phyloP scores from a whole-genome alignment of 2,888 invertebrate species.

The Ophion obscuratus region DNA sequence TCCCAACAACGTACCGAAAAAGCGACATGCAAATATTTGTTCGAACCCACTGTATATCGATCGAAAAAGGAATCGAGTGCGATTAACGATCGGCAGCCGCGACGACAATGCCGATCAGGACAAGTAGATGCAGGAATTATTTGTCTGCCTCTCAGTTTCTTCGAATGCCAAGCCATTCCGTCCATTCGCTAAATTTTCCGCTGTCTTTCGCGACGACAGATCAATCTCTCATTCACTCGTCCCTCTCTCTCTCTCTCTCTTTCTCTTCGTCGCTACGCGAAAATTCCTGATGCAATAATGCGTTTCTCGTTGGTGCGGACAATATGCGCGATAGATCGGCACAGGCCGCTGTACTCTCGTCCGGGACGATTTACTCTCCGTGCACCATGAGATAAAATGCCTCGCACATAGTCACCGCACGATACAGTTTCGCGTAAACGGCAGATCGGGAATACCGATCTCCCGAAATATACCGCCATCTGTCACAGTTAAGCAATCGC shows the following conservation, averaged over 20 bases:
- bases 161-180: conserved; percentile 36
- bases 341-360: conserved; percentile 5
- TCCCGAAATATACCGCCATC: conserved; percentile 73
- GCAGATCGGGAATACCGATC: conserved; percentile 73
- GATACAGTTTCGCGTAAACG: conserved; percentile 32
- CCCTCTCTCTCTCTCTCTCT: conserved; percentile 26
- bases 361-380: conserved; percentile 40
- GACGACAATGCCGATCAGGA: background rate
- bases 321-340: conserved; percentile 46
- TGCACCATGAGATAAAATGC: conserved; percentile 51
- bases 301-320: conserved; percentile 2
- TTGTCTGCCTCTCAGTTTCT: background rate
- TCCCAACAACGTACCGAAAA: too few species aligned
- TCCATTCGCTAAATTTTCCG: conserved; percentile 29
- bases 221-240: conserved; percentile 35
- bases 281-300: conserved; percentile 54
- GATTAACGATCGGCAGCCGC: background rate
- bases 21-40: too few species aligned
- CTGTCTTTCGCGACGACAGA: conserved; percentile 37
- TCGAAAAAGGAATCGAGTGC: background rate
- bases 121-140: background rate
- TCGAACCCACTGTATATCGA: background rate
- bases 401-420: conserved; percentile 53
- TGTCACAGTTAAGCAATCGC: conserved; percentile 58
- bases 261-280: conserved; percentile 44